Evolutionary conservation across 1,140 invertebrate species (phyloP).

Genomic region (Condylostylus longicornis): DNA sequence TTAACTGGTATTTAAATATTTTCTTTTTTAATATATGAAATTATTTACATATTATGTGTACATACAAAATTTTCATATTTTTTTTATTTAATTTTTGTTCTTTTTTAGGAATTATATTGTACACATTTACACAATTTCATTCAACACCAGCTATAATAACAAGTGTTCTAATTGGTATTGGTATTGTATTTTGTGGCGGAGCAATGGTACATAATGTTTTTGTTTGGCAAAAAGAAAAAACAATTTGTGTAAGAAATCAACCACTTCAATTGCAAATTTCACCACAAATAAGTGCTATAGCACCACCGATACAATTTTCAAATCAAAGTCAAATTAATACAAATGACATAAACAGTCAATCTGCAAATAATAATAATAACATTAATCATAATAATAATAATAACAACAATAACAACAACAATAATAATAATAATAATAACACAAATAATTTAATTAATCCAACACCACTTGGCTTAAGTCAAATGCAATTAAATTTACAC

Average conservation of each 20-base stretch:
- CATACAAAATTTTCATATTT: background rate
- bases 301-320: conserved; percentile 12
- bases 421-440: conserved; percentile 7
- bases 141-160: conserved; percentile 80
- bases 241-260: conserved; percentile 36
- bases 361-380: conserved; percentile 18
- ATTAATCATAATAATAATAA: conserved; percentile 3
- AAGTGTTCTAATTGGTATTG: conserved; percentile 71
- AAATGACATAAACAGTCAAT: conserved; percentile 16
- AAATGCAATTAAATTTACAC: too few species aligned
- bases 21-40: background rate
- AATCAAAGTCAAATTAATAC: conserved; percentile 5
- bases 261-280: conserved; percentile 29
- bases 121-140: conserved; percentile 83
- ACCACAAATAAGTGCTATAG: conserved; percentile 12
- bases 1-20: conserved; percentile 54
- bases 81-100: conserved; percentile 6
- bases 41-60: background rate
- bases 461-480: too few species aligned
- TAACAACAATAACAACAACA: background rate
- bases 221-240: conserved; percentile 80
- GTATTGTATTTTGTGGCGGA: conserved; percentile 80
- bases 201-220: conserved; percentile 89
- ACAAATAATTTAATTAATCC: too few species aligned
- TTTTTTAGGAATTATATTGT: conserved; percentile 71